These are phyloP conservation scores for Erythrocebus patas DNA, from an alignment of 2,113 vertebrate species.

Conservation along the genomic window DNA sequence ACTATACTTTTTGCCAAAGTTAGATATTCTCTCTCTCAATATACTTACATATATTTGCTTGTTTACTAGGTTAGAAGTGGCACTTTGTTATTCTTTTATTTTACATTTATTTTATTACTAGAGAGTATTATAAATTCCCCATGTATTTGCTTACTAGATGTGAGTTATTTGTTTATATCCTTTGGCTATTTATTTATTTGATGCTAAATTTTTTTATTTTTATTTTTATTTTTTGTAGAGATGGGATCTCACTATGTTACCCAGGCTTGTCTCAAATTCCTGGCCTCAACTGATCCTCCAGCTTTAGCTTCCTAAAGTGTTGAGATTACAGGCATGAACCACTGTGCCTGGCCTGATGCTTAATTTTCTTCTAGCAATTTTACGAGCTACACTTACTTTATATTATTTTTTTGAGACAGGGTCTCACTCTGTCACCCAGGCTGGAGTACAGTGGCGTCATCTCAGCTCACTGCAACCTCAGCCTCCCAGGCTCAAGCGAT, in stretches of 20 bases:
- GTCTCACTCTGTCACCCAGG: no score
- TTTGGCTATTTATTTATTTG: constrained; percentile 20
- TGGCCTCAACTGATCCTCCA: no score
- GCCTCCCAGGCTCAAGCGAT: no score
- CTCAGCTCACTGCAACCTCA: no score
- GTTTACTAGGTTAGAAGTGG: neutral
- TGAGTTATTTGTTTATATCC: neutral
- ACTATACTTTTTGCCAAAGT: neutral
- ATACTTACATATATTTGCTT: neutral
- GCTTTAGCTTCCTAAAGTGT: no score
- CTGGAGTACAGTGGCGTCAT: no score
- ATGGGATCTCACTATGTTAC: no score
- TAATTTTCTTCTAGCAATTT: constrained; percentile 9
- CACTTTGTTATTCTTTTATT: neutral
- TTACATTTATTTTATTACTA: neutral
- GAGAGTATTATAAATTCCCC: neutral
- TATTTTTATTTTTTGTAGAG: neutral
- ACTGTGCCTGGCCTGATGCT: neutral
- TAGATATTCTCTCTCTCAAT: neutral
- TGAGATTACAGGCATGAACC: no score
- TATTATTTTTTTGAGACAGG: no score
- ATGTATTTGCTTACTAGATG: neutral
- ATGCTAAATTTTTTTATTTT: constrained; percentile 11
- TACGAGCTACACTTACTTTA: neutral
- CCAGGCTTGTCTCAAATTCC: no score